Conservation (phyloP, 2,888 invertebrate species). For the Octonoba sinensis region DNA sequence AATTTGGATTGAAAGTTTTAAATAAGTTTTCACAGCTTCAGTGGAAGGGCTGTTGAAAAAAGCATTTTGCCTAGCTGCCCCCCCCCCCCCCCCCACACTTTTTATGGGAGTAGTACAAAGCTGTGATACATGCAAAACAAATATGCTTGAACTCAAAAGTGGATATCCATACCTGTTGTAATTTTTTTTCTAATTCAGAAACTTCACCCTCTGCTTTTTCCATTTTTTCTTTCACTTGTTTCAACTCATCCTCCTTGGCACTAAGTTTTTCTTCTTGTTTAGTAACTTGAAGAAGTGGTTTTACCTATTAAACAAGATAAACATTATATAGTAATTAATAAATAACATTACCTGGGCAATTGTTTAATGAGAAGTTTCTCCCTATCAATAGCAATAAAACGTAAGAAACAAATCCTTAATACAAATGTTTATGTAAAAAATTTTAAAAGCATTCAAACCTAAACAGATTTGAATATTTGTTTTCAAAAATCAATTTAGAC, state of each 20-base stretch:
- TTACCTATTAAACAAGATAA: constrained; percentile 73
- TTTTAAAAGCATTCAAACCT: neutral
- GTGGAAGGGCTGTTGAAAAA: too few relatives aligned
- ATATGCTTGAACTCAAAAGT: too few relatives aligned
- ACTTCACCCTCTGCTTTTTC: constrained; percentile 79
- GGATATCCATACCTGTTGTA: constrained; percentile 70
- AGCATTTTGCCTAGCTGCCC: too few relatives aligned
- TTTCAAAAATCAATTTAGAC: too few relatives aligned
- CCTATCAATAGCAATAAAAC: neutral
- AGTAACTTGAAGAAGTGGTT: constrained; percentile 96
- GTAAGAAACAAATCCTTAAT: neutral
- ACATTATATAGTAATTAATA: neutral
- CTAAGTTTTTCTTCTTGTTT: constrained; percentile 98
- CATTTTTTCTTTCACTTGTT: constrained; percentile 84
- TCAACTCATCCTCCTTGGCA: constrained; percentile 96
- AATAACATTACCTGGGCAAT: neutral
- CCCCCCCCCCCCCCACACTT: too few relatives aligned
- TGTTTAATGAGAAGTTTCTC: neutral
- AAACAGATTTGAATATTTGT: neutral
- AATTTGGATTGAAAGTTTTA: too few relatives aligned
- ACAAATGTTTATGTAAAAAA: neutral
- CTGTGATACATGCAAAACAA: too few relatives aligned
- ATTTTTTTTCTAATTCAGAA: constrained; percentile 75
- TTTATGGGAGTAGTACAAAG: too few relatives aligned
- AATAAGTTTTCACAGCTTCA: too few relatives aligned